Conservation (phyloP, 2,797 vertebrate species). For the Discoglossus pictus region DNA sequence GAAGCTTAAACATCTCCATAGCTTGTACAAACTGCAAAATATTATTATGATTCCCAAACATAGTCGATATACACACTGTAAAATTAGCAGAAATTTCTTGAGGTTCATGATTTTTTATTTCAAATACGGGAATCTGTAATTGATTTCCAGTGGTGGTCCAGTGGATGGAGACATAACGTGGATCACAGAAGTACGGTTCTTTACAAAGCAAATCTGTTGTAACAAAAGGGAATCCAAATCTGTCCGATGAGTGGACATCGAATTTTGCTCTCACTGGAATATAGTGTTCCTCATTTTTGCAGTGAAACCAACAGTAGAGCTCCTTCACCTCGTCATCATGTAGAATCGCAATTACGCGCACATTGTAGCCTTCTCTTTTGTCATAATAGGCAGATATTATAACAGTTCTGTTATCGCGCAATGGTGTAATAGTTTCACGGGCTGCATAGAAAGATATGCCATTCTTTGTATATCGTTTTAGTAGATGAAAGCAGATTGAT, state of each 20-base stretch:
- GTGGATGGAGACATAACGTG: slow-evolving; percentile 19
- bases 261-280: too few relatives aligned
- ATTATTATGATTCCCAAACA: slow-evolving; percentile 39
- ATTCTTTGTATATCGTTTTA: too few relatives aligned
- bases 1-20: slow-evolving; percentile 46
- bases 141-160: not conserved
- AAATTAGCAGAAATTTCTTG: slow-evolving; percentile 2
- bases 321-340: slow-evolving; percentile 51
- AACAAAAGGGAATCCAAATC: slow-evolving; percentile 39
- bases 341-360: slow-evolving; percentile 58
- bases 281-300: too few relatives aligned
- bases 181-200: not conserved
- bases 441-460: too few relatives aligned
- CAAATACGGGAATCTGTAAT: not conserved
- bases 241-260: too few relatives aligned
- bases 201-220: slow-evolving; percentile 33
- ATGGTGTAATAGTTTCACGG: too few relatives aligned
- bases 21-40: slow-evolving; percentile 41
- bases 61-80: slow-evolving; percentile 31
- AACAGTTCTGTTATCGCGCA: too few relatives aligned
- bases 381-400: too few relatives aligned
- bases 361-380: too few relatives aligned
- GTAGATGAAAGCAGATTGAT: too few relatives aligned
- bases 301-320: slow-evolving; percentile 61
- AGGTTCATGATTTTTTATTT: slow-evolving; percentile 13